These are phyloP conservation scores for Nematopogon swammerdamellus DNA, from an alignment of 2,888 invertebrate species.

Conservation along the genomic window DNA sequence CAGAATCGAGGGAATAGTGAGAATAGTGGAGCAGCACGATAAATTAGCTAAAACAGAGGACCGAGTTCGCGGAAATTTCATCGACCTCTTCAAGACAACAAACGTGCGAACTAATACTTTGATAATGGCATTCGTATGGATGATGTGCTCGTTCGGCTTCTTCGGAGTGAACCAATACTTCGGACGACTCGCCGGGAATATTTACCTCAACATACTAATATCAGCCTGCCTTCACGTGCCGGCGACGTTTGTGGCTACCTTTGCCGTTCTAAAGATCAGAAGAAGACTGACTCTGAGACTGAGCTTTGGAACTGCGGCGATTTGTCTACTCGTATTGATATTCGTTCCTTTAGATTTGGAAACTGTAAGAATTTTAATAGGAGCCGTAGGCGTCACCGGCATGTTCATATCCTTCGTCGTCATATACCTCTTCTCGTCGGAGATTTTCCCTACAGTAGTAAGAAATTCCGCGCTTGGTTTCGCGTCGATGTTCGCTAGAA, in stretches of 20 bases:
- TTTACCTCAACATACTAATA: slow-evolving; percentile 77
- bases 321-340: slow-evolving; percentile 31
- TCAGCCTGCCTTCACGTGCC: slow-evolving; percentile 48
- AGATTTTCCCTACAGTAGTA: slow-evolving; percentile 76
- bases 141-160: slow-evolving; percentile 75
- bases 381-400: slow-evolving; percentile 69
- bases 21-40: slow-evolving; percentile 20
- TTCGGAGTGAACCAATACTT: slow-evolving; percentile 82
- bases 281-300: slow-evolving; percentile 28
- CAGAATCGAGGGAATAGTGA: slow-evolving; percentile 25
- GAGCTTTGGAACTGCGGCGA: slow-evolving; percentile 27
- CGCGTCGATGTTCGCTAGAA: slow-evolving; percentile 64
- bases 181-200: slow-evolving; percentile 69
- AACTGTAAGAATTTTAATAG: slow-evolving; percentile 30
- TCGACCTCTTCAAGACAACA: slow-evolving; percentile 66
- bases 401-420: slow-evolving; percentile 65
- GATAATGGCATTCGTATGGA: slow-evolving; percentile 69
- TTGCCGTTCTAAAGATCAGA: slow-evolving; percentile 28
- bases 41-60: slow-evolving; percentile 9
- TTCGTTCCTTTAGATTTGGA: slow-evolving; percentile 25
- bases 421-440: slow-evolving; percentile 70
- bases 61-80: slow-evolving; percentile 30
- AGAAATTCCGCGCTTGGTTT: slow-evolving; percentile 77
- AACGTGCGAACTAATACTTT: slow-evolving; percentile 66
- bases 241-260: slow-evolving; percentile 26